phyloP scores from a whole-genome alignment of 1,140 invertebrate genomes.

The Centruroides vittatus region DNA sequence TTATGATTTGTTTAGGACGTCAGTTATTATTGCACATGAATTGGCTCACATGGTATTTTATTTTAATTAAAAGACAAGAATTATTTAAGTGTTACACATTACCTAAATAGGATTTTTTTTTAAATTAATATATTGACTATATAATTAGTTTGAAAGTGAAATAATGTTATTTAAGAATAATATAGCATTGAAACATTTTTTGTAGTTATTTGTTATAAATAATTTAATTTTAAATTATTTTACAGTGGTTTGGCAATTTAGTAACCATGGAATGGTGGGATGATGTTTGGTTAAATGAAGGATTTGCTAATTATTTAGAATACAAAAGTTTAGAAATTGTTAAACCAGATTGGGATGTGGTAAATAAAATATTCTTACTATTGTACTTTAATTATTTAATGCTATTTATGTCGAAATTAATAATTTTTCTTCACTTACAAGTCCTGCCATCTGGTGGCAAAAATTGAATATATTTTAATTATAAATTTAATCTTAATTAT shows the following conservation, averaged over 20 bases:
- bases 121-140: background rate
- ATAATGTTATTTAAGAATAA: background rate
- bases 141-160: background rate
- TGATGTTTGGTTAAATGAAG: conserved; percentile 83
- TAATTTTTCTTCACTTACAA: too few relatives aligned
- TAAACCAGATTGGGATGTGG: conserved; percentile 62
- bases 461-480: too few relatives aligned
- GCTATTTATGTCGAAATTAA: too few relatives aligned
- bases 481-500: too few relatives aligned
- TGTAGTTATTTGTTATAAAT: background rate
- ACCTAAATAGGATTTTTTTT: background rate
- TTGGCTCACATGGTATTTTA: conserved; percentile 54
- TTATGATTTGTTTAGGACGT: conserved; percentile 55
- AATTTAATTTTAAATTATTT: too few relatives aligned
- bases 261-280: conserved; percentile 75
- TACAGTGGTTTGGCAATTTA: conserved; percentile 58
- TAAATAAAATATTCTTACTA: too few relatives aligned
- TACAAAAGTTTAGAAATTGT: conserved; percentile 54
- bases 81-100: too few relatives aligned
- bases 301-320: conserved; percentile 73
- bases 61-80: too few relatives aligned
- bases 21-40: conserved; percentile 63
- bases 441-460: too few relatives aligned
- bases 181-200: background rate
- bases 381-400: too few relatives aligned